Percentiles rank a stretch among this genome's conserved stretches.
These are phyloP conservation scores for Pseudomyrmex flavicornis DNA, from an alignment of 1,140 invertebrate species.

Conservation along the genomic window DNA sequence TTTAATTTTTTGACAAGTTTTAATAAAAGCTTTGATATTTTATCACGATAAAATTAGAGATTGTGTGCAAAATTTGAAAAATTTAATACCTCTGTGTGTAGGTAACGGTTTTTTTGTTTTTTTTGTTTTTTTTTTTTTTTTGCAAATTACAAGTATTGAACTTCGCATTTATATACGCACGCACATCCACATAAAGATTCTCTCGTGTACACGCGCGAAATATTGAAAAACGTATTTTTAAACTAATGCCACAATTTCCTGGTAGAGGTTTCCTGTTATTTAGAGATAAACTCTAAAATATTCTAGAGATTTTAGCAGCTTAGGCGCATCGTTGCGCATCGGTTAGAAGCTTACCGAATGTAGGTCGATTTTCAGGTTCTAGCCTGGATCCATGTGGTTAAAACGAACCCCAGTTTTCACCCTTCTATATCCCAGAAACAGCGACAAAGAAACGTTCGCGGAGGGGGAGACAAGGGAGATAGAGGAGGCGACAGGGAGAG, in stretches of 20 bases:
- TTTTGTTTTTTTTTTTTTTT: too few species aligned
- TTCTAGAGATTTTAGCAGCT: not conserved
- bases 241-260: too few species aligned
- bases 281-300: not conserved
- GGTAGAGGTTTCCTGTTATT: too few species aligned
- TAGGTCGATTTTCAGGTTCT: slow-evolving; percentile 75
- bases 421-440: slow-evolving; percentile 20
- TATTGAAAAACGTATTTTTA: too few species aligned
- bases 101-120: too few species aligned
- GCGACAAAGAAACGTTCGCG: slow-evolving; percentile 34
- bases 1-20: not conserved
- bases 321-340: slow-evolving; percentile 19
- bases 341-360: slow-evolving; percentile 69
- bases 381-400: slow-evolving; percentile 67
- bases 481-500: slow-evolving; percentile 10
- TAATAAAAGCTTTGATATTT: slow-evolving; percentile 5
- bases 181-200: too few species aligned
- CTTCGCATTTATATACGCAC: too few species aligned
- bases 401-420: slow-evolving; percentile 53
- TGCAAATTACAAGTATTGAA: too few species aligned
- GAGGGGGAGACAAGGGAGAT: slow-evolving; percentile 2
- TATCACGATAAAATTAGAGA: too few species aligned
- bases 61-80: too few species aligned
- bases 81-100: too few species aligned
- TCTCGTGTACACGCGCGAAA: too few species aligned